These are phyloP conservation scores for Leuciscus waleckii DNA, from an alignment of 2,797 vertebrate genomes.

Conservation along the genomic window DNA sequence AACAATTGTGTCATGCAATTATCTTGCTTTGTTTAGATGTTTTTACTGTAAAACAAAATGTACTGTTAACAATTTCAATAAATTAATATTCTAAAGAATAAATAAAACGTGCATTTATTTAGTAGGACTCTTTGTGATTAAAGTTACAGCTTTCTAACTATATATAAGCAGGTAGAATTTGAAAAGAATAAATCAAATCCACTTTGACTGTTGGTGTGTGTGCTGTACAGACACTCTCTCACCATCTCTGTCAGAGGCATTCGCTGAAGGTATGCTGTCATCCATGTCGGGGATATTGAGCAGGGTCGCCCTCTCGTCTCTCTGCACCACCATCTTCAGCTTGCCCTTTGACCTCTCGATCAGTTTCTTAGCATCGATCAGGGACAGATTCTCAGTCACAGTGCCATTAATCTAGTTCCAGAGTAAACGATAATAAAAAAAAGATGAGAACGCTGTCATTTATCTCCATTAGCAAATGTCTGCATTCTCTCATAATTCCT, in stretches of 20 bases:
- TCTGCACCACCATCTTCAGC: conserved; percentile 99
- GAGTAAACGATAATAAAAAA: conserved; percentile 34
- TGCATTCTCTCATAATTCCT: conserved; percentile 3
- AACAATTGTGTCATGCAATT: neutral
- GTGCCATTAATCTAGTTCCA: conserved; percentile 93
- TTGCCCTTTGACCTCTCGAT: conserved; percentile 99
- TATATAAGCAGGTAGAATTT: neutral
- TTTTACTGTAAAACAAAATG: neutral
- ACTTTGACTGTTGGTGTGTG: neutral
- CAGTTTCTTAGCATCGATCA: conserved; percentile 98
- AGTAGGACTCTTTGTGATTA: neutral
- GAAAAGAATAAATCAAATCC: neutral
- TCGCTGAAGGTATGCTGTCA: conserved; percentile 97
- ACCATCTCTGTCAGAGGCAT: conserved; percentile 98
- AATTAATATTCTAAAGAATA: neutral
- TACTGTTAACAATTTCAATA: neutral
- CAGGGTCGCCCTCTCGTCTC: conserved; percentile 94
- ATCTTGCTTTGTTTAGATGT: neutral
- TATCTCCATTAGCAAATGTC: conserved; percentile 1
- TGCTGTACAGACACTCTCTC: conserved; percentile 55
- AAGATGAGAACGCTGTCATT: neutral
- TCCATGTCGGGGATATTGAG: conserved; percentile 98
- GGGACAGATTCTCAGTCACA: conserved; percentile 98
- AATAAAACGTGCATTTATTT: neutral
- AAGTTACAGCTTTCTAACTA: neutral